Evolutionary conservation across 2,797 vertebrate genomes (phyloP).

Genomic region (Erpetoichthys calabaricus): DNA sequence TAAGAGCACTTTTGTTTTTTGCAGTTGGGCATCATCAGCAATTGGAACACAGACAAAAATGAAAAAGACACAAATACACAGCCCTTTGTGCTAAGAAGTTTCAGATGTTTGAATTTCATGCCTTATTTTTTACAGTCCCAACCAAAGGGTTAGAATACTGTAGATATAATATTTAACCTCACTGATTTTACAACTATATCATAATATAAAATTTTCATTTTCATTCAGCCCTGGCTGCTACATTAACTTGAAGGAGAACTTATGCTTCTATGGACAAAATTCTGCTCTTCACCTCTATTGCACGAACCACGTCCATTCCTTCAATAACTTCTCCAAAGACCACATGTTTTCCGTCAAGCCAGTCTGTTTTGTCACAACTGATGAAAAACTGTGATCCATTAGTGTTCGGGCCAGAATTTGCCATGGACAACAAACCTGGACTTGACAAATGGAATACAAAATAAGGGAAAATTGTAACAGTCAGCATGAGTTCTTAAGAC

Average conservation of each 20-base stretch:
- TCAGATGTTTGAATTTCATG: too few species aligned
- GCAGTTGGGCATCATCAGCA: too few species aligned
- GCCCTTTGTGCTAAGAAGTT: too few species aligned
- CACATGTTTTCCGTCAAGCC: conserved; percentile 88
- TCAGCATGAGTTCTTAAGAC: background rate
- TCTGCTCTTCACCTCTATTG: conserved; percentile 66
- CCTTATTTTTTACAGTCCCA: too few species aligned
- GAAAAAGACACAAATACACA: too few species aligned
- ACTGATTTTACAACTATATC: too few species aligned
- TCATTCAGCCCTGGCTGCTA: too few species aligned
- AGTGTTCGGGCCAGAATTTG: conserved; percentile 76
- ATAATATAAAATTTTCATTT: too few species aligned
- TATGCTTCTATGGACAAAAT: background rate
- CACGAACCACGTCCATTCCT: conserved; percentile 76
- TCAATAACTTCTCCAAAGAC: conserved; percentile 88
- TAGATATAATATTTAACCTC: too few species aligned
- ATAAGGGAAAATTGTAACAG: background rate
- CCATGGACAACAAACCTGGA: conserved; percentile 77
- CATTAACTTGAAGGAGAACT: background rate
- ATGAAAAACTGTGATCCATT: conserved; percentile 92
- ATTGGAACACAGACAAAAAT: too few species aligned
- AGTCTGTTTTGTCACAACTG: conserved; percentile 81
- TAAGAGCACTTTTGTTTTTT: too few species aligned
- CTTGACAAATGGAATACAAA: background rate
- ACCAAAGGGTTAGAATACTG: too few species aligned